These are phyloP conservation scores for Drosophila percnosoma DNA, from an alignment of 2,888 invertebrate genomes.

Conservation along the genomic window DNA sequence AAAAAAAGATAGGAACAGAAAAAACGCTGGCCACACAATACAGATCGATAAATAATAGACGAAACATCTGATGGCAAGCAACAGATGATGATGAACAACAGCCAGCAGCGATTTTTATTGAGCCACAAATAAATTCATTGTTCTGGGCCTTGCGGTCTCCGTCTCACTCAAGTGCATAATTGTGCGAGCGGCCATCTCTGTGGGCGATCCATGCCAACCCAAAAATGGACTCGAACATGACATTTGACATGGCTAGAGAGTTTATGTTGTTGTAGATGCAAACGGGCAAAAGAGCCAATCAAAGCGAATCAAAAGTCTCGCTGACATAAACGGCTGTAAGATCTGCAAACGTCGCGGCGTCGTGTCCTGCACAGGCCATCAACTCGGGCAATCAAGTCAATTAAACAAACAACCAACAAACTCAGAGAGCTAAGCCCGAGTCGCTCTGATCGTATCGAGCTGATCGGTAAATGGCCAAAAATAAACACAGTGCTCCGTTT, in stretches of 20 bases:
- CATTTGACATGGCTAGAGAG: conserved; percentile 65
- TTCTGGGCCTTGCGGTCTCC: conserved; percentile 37
- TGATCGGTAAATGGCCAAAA: conserved; percentile 40
- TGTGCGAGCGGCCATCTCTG: conserved; percentile 25
- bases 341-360: conserved; percentile 34
- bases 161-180: conserved; percentile 52
- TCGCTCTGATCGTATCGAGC: conserved; percentile 40
- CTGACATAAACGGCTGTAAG: conserved; percentile 60
- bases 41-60: conserved; percentile 37
- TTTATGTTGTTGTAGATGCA: neutral
- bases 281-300: conserved; percentile 27
- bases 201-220: conserved; percentile 48
- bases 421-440: conserved; percentile 8
- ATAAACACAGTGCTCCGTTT: conserved; percentile 32
- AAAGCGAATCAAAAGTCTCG: conserved; percentile 34
- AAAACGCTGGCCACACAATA: conserved; percentile 19
- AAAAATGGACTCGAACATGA: conserved; percentile 50
- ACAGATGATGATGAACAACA: conserved; percentile 13
- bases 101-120: conserved; percentile 36
- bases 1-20: conserved; percentile 10
- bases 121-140: conserved; percentile 63
- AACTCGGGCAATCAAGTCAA: conserved; percentile 77
- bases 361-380: conserved; percentile 66
- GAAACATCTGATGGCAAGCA: conserved; percentile 45
- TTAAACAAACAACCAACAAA: conserved; percentile 71